These are phyloP conservation scores for Perizoma flavofasciatum DNA, from an alignment of 2,888 invertebrate species.

Conservation along the genomic window DNA sequence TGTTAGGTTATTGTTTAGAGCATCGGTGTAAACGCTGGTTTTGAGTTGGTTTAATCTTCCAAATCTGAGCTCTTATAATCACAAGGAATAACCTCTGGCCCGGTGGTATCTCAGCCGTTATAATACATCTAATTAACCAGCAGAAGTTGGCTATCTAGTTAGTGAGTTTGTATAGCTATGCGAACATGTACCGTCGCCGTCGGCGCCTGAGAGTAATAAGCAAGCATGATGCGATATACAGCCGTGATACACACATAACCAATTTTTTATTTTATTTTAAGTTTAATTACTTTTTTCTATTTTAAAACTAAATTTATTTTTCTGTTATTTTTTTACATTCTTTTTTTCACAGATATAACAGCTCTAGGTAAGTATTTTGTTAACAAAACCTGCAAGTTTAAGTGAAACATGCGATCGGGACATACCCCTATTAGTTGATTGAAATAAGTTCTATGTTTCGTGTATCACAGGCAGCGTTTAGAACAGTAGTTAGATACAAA, in stretches of 20 bases:
- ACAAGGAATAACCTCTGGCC: slow-evolving; percentile 16
- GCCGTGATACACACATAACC: background rate
- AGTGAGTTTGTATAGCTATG: slow-evolving; percentile 49
- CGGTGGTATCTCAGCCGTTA: slow-evolving; percentile 14
- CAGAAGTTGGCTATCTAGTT: slow-evolving; percentile 51
- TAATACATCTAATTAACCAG: slow-evolving; percentile 33
- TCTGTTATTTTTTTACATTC: no score
- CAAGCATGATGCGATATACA: background rate
- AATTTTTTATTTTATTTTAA: no score
- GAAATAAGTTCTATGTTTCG: no score
- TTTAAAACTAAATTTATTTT: no score
- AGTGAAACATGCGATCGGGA: no score
- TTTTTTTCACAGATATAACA: no score
- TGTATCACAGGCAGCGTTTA: no score
- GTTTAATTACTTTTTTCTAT: no score
- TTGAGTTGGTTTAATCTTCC: slow-evolving; percentile 7
- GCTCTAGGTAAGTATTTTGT: no score
- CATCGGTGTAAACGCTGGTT: background rate
- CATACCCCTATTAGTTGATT: no score
- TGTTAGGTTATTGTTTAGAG: background rate
- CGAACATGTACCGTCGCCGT: slow-evolving; percentile 37
- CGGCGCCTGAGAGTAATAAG: slow-evolving; percentile 26
- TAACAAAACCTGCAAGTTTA: no score
- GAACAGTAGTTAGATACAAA: no score
- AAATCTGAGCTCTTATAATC: slow-evolving; percentile 9